These are phyloP conservation scores for Hyposmocoma kahamanoa DNA, from an alignment of 1,140 invertebrate genomes.

Conservation along the genomic window DNA sequence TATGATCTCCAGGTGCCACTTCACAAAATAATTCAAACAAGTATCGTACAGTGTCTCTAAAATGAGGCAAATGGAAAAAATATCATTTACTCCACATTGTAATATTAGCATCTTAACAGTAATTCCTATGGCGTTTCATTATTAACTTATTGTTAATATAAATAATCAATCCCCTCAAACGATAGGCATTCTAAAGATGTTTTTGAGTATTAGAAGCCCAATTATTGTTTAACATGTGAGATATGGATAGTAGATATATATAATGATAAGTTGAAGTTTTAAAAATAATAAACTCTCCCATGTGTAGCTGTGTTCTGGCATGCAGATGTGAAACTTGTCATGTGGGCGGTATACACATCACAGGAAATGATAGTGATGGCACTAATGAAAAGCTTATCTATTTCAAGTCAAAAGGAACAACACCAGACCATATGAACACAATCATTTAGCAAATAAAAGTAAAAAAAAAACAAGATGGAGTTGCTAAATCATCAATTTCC, in stretches of 20 bases:
- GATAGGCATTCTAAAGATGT: not conserved
- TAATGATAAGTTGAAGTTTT: not conserved
- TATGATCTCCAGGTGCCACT: constrained; percentile 78
- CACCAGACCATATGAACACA: not conserved
- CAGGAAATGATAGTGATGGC: not conserved
- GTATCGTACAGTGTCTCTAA: constrained; percentile 85
- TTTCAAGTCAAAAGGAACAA: not conserved
- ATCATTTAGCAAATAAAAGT: constrained; percentile 19
- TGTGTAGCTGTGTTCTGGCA: too few species aligned
- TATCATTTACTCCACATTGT: not conserved
- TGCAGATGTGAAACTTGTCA: not conserved
- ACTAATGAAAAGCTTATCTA: not conserved
- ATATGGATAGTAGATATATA: not conserved
- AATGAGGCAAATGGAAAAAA: constrained; percentile 38
- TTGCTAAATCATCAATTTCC: constrained; percentile 1
- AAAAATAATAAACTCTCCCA: not conserved
- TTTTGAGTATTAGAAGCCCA: not conserved
- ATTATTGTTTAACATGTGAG: not conserved
- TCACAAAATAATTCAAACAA: constrained; percentile 90
- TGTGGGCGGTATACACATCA: not conserved
- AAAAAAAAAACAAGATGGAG: constrained; percentile 28
- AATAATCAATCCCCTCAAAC: not conserved
- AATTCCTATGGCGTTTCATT: not conserved
- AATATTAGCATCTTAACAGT: not conserved
- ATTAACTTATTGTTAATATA: not conserved